phyloP scores from a whole-genome alignment of 1,140 invertebrate genomes.

The Orchesella cincta region DNA sequence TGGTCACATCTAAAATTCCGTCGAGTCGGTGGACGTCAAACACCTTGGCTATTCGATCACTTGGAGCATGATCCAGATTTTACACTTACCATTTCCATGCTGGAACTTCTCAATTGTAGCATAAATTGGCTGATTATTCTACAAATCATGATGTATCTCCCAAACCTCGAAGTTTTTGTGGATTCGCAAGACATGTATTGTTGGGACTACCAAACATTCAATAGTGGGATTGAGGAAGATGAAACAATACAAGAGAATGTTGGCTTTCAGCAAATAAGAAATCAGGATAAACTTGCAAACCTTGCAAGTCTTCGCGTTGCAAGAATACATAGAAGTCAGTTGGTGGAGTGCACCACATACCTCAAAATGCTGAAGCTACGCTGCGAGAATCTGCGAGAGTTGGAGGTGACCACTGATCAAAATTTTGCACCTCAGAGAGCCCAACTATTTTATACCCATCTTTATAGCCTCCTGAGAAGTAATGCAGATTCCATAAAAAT shows the following conservation, averaged over 20 bases:
- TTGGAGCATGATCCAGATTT: constrained; percentile 5
- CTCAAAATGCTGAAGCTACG: constrained; percentile 41
- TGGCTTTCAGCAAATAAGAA: constrained; percentile 11
- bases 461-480: constrained; percentile 31
- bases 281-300: constrained; percentile 20
- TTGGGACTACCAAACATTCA: constrained; percentile 49
- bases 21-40: constrained; percentile 23
- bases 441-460: constrained; percentile 34
- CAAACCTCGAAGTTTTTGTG: constrained; percentile 34
- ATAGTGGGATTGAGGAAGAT: constrained; percentile 43
- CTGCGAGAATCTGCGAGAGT: constrained; percentile 22
- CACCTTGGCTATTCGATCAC: constrained; percentile 26
- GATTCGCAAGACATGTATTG: constrained; percentile 49
- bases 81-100: constrained; percentile 30
- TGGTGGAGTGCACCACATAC: constrained; percentile 46
- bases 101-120: constrained; percentile 42
- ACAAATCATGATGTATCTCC: constrained; percentile 41
- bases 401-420: constrained; percentile 47
- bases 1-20: constrained; percentile 41
- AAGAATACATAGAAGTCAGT: constrained; percentile 45
- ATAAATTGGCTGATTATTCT: constrained; percentile 45
- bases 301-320: constrained; percentile 33
- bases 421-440: constrained; percentile 41
- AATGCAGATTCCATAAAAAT: constrained; percentile 30
- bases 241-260: constrained; percentile 30